A percentile compares a stretch with the other conserved stretches of the same genome.
phyloP scores from a whole-genome alignment of 2,888 invertebrate species.

The Mythimna ferrago region DNA sequence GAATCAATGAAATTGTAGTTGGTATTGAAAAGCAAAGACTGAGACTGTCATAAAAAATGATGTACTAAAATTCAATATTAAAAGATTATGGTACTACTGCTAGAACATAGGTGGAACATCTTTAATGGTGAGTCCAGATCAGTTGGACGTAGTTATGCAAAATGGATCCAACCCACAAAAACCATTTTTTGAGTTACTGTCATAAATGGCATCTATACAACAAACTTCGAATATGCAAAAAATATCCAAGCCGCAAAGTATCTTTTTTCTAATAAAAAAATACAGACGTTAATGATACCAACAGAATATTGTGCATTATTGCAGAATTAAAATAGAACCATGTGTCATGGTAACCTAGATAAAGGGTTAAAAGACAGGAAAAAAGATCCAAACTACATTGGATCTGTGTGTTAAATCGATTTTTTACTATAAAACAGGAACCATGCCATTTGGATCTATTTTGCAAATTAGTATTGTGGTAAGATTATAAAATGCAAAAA shows the following conservation, averaged over 20 bases:
- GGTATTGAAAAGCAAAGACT: too few relatives aligned
- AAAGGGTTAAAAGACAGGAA: background rate
- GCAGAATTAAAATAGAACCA: constrained; percentile 29
- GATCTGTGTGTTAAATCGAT: constrained; percentile 20
- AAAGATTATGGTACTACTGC: too few relatives aligned
- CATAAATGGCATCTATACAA: constrained; percentile 15
- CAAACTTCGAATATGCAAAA: constrained; percentile 11
- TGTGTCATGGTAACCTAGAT: constrained; percentile 11
- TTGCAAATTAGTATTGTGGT: background rate
- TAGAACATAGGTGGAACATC: too few relatives aligned
- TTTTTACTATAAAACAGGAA: constrained; percentile 8
- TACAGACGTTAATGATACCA: constrained; percentile 22
- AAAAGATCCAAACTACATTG: constrained; percentile 20
- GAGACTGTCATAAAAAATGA: too few relatives aligned
- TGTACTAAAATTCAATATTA: too few relatives aligned
- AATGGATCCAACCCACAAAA: too few relatives aligned
- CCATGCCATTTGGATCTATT: constrained; percentile 1
- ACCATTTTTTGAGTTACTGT: constrained; percentile 12
- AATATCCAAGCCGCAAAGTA: constrained; percentile 20
- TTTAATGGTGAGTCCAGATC: too few relatives aligned
- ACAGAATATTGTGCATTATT: constrained; percentile 13
- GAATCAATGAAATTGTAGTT: too few relatives aligned
- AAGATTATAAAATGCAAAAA: constrained; percentile 3
- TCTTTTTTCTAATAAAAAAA: constrained; percentile 17
- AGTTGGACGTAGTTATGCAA: too few relatives aligned